phyloP scores from a whole-genome alignment of 2,797 vertebrate species.

The Schizothorax lantsangensis region DNA sequence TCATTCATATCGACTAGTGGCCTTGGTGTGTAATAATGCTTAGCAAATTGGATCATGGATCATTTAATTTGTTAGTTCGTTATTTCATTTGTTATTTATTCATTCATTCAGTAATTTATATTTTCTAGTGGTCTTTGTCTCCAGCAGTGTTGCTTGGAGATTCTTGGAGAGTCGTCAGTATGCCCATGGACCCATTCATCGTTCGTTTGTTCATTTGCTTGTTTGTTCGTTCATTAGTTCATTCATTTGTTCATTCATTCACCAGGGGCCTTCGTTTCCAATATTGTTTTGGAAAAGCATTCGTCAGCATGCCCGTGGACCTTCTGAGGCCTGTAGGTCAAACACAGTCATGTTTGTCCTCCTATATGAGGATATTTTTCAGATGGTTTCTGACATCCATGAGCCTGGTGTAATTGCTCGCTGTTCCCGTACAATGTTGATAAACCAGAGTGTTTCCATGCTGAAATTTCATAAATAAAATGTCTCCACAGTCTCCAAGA shows the following conservation, averaged over 20 bases:
- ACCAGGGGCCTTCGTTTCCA: conserved; percentile 1
- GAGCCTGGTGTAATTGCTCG: conserved; percentile 54
- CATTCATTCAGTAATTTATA: neutral
- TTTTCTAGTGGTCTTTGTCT: neutral
- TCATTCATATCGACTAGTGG: neutral
- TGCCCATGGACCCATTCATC: neutral
- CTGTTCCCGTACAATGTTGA: conserved; percentile 55
- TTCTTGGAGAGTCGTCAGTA: neutral
- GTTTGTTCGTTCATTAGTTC: neutral
- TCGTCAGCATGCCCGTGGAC: conserved; percentile 3
- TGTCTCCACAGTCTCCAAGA: conserved; percentile 50
- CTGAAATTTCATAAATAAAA: conserved; percentile 63
- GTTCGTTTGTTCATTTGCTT: neutral
- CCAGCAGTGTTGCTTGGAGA: neutral
- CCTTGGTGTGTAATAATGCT: neutral
- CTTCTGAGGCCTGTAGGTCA: conserved; percentile 48
- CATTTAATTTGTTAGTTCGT: too few relatives aligned
- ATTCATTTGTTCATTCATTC: conserved; percentile 14
- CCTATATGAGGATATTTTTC: conserved; percentile 36
- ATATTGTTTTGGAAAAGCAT: conserved; percentile 5
- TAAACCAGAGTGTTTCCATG: conserved; percentile 59
- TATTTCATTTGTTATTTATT: neutral
- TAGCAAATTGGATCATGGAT: neutral
- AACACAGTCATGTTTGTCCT: conserved; percentile 46
- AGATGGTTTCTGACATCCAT: conserved; percentile 54